Conservation (phyloP, 2,797 vertebrate species). For the Darevskia mixta region DNA sequence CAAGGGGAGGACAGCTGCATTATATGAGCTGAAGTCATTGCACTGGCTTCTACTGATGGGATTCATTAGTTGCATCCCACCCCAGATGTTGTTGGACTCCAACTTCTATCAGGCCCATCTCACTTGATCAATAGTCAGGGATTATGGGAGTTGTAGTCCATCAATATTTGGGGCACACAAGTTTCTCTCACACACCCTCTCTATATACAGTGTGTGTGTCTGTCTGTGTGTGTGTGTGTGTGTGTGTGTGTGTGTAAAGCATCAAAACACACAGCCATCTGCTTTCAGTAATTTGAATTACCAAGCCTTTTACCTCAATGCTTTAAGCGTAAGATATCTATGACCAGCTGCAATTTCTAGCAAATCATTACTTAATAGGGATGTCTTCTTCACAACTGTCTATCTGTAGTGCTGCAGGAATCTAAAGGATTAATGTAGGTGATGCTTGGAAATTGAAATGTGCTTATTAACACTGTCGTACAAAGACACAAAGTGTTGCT, state of each 20-base stretch:
- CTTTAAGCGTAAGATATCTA: conserved; percentile 42
- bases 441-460: conserved; percentile 69
- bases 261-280: background rate
- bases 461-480: conserved; percentile 68
- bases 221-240: too few species aligned
- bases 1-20: too few species aligned
- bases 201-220: too few species aligned
- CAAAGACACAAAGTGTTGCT: conserved; percentile 57
- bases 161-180: too few species aligned
- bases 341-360: conserved; percentile 49
- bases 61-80: too few species aligned
- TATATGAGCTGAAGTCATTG: too few species aligned
- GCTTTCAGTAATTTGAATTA: background rate
- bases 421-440: conserved; percentile 55
- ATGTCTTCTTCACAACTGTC: conserved; percentile 62
- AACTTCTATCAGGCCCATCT: too few species aligned
- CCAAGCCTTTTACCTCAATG: background rate
- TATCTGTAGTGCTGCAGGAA: conserved; percentile 66
- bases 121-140: too few species aligned
- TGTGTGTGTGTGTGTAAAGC: background rate
- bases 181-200: too few species aligned
- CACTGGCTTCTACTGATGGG: too few species aligned
- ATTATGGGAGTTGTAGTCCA: too few species aligned
- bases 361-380: conserved; percentile 57
- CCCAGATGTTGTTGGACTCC: too few species aligned